Evolutionary conservation across 1,140 invertebrate species (phyloP), one percentile per base, ranked within the genome.

Genomic region (Aculops lycopersici): DNA sequence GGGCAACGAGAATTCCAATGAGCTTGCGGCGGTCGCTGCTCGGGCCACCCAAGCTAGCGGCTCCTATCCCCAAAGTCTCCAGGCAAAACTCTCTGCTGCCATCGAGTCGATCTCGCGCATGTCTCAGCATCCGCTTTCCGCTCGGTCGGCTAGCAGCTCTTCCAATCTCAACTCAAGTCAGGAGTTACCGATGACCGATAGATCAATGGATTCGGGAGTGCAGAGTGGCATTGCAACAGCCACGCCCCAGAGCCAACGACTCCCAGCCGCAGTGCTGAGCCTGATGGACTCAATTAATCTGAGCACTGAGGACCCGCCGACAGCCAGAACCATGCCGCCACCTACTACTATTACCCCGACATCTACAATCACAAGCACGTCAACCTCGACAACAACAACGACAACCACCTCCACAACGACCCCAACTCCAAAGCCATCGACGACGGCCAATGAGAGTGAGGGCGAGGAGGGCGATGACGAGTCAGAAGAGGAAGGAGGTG

Each of bases 1-100:
- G 51, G 41, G 17, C 8, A 16, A 42, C 4, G 15, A 3, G 1
- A 14, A 36, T 12, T 42, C 8, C 14, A 40, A 37, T 37, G 21
- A 41, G 3, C 4, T 21, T 35, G 37, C 12, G 16, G 36, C 20
- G 14, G 16, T 35, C 17, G 17, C 1, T 17, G 19, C 4, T 20
- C 16, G 17, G 24, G 31, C n/a, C 41, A 35, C 20, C 42, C 35
- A 18, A 18, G 18, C 15, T 16, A 38, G 13, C 37, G 18, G 15
- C n/a, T 13, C 8, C 19, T 38, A 8, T 17, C 16, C n/a, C 17
- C 21, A 15, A 20, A 38, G n/a, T 18, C 19, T 4, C 19, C 18
- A 35, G 14, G 35, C 14, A 18, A 38, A 18, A 20, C 15, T 38
- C 5, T 38, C 37, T 20, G 18, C 18, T 8, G n/a, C 14, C 35